Base-by-base conservation (phyloP, 2,888 invertebrate species). In the Idaea biselata region DNA sequence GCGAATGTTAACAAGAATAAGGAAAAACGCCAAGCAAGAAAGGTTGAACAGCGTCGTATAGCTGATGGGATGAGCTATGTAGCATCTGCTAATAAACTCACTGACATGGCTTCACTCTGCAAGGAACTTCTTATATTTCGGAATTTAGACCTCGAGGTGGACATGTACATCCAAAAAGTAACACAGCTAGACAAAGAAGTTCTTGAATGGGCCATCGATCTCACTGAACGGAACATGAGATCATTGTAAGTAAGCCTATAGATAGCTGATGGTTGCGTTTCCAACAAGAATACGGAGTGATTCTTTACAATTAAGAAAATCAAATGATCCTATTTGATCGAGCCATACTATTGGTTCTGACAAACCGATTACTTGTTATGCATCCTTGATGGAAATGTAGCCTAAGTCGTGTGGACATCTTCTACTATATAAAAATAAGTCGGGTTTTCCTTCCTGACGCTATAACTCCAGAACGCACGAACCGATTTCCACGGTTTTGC, bases 161-260 rank as follows among this genome's bases (percentile, higher is more conserved):
- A 93, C 57, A 91, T 97, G 73, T 93, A 89, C 70, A 95, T 95
- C 63, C 92, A 93, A 71, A 90, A 85, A 75, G 94, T 94, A 7
- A 83, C 83, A 58, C 88, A 95, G 64, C 84, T 97, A 60, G 92
- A 94, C 60, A 87, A 93, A 61, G 87, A 88, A 65, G 91, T 93
- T 7, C 82, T 94, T 44, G 89, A 95, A 53, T 97, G 96, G 96
- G 94, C 95, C 58, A 95, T 96, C 75, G 93, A 95, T 74, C 91
- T 97, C 31, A 95, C 96, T 66, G 95, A 96, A 81, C 93, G 93
- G 69, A 97, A 97, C 83, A 97, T 97, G 97, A 95, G 95, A 84
- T 80, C 89, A 65, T 88, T 96, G 94, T 97, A 94, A 93, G 94
- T 82, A 68, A 8, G 6, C 3, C 11, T 11, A 44, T 8, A 8